These are phyloP conservation scores for Leptinotarsa juncta DNA, from an alignment of 2,888 invertebrate genomes.

Conservation along the genomic window DNA sequence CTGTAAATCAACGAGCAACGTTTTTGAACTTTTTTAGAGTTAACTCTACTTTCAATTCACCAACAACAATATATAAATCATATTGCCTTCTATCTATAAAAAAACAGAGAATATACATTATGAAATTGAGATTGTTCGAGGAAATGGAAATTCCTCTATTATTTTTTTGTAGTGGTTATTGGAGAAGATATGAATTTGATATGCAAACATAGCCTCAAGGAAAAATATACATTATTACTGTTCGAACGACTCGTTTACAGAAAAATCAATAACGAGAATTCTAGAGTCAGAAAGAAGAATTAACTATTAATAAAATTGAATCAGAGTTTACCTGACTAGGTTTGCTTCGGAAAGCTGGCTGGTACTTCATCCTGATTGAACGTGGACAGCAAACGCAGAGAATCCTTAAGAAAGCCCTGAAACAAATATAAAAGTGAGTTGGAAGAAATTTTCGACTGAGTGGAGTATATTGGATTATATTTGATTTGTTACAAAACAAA, in stretches of 20 bases:
- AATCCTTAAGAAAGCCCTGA: slow-evolving; percentile 92
- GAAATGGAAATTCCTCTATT: no score
- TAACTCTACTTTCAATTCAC: no score
- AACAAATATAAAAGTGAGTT: slow-evolving; percentile 62
- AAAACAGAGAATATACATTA: no score
- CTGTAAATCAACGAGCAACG: no score
- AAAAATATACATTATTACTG: neutral
- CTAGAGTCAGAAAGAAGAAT: neutral
- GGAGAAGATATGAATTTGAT: no score
- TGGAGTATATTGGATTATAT: neutral
- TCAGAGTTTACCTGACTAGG: slow-evolving; percentile 78
- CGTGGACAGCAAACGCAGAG: slow-evolving; percentile 91
- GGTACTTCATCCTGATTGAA: slow-evolving; percentile 82
- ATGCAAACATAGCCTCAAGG: no score
- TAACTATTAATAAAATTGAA: neutral
- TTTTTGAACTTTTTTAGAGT: no score
- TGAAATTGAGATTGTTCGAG: no score
- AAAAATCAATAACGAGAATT: neutral
- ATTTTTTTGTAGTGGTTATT: no score
- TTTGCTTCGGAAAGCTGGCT: slow-evolving; percentile 87
- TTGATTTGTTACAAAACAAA: neutral
- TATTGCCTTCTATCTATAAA: no score
- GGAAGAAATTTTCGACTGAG: no score
- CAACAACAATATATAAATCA: no score
- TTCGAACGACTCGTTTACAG: neutral